These are phyloP conservation scores for Labrus mixtus DNA, from an alignment of 2,113 vertebrate genomes.

Conservation along the genomic window DNA sequence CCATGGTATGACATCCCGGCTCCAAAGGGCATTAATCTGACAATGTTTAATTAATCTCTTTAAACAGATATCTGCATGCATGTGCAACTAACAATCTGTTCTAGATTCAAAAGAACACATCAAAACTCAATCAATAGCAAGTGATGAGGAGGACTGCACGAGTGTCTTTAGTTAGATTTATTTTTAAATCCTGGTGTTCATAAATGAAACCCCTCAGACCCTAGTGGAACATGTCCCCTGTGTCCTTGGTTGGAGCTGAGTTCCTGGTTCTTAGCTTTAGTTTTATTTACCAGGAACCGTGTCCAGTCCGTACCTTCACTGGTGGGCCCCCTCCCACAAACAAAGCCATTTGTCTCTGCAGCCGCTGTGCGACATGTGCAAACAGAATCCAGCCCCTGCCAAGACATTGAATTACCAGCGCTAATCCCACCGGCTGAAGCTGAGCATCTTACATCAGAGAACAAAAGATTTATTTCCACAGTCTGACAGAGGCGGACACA, in stretches of 20 bases:
- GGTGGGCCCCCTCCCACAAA: not conserved
- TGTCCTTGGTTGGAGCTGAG: not conserved
- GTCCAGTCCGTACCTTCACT: not conserved
- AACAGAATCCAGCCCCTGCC: conserved; percentile 45
- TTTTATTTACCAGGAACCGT: conserved; percentile 3
- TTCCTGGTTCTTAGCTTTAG: not conserved
- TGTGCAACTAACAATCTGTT: no score
- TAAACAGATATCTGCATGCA: no score
- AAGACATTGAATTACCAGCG: conserved; percentile 63
- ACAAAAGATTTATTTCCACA: conserved; percentile 63
- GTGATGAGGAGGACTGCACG: no score
- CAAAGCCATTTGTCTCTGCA: conserved; percentile 8
- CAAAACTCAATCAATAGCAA: no score
- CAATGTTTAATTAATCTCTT: no score
- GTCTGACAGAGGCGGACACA: conserved; percentile 40
- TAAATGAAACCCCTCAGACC: not conserved
- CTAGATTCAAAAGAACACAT: no score
- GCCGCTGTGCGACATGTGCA: conserved; percentile 6
- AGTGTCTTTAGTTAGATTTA: no score
- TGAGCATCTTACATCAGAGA: conserved; percentile 62
- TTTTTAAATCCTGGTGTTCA: no score
- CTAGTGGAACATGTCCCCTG: not conserved
- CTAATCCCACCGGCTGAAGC: conserved; percentile 69
- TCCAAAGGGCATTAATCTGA: no score
- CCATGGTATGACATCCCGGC: no score